Percentiles rank a stretch among this genome's conserved stretches.
Evolutionary conservation across 2,888 invertebrate species (phyloP).

Genomic region (Clitarchus hookeri): DNA sequence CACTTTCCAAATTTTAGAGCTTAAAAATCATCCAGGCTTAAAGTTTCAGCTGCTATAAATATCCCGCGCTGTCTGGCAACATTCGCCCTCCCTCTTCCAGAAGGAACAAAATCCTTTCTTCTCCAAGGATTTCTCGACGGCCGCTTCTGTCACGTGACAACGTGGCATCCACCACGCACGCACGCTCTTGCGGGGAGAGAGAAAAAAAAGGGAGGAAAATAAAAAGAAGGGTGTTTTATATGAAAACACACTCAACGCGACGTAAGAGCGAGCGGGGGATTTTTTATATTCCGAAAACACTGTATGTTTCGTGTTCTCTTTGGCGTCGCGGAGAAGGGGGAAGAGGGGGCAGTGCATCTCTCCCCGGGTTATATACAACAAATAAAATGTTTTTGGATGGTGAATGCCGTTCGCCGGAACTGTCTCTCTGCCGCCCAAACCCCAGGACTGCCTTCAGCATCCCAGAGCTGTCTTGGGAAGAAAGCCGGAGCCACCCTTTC

Average conservation of each 20-base stretch:
- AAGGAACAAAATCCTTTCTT: not conserved
- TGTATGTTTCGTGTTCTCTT: conserved; percentile 9
- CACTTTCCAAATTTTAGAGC: not conserved
- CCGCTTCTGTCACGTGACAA: conserved; percentile 2
- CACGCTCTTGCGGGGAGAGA: not conserved
- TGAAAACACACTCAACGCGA: conserved; percentile 27
- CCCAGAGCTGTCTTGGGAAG: not conserved
- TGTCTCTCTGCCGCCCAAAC: not conserved
- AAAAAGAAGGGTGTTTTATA: conserved; percentile 21
- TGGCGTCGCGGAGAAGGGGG: not conserved
- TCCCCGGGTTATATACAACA: conserved; percentile 19
- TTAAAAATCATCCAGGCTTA: not conserved
- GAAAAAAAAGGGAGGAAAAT: not conserved
- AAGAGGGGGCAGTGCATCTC: too few relatives aligned
- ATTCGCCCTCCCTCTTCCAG: not conserved
- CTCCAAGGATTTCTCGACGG: not conserved
- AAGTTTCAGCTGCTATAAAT: not conserved
- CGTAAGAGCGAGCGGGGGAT: not conserved
- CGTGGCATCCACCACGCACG: not conserved
- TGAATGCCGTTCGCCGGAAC: conserved; percentile 18
- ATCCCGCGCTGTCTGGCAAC: not conserved
- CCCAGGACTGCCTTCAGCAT: not conserved
- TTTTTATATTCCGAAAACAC: conserved; percentile 14
- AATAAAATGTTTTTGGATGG: conserved; percentile 21
- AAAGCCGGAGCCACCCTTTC: not conserved